Percentiles rank a stretch among this genome's conserved stretches.
phyloP scores from a whole-genome alignment of 2,113 vertebrate genomes.

The Elachura formosa region DNA sequence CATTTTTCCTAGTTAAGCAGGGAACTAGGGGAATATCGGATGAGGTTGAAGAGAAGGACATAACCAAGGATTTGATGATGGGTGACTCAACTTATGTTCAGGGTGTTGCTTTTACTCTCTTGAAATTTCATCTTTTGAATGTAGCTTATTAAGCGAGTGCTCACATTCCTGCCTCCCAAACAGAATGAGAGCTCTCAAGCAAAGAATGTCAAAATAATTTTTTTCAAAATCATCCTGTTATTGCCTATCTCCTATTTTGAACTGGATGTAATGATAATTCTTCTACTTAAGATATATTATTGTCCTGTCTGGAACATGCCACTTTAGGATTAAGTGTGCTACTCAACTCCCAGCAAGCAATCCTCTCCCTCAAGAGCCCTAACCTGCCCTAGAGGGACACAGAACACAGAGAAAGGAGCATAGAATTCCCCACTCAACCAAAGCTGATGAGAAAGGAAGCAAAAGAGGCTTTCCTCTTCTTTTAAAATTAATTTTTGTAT shows the following conservation, averaged over 20 bases:
- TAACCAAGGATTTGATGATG: neutral
- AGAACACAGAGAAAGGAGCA: neutral
- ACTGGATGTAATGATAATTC: neutral
- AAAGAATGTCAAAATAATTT: slow-evolving; percentile 23
- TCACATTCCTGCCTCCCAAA: slow-evolving; percentile 19
- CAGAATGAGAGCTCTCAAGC: slow-evolving; percentile 29
- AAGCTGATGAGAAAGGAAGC: neutral
- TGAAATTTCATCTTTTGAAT: slow-evolving; percentile 32
- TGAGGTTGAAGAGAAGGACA: neutral
- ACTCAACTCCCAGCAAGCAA: neutral
- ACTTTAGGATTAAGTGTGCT: neutral
- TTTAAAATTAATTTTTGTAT: neutral
- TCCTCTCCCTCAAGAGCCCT: neutral
- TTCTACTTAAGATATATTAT: slow-evolving; percentile 13
- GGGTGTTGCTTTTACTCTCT: neutral
- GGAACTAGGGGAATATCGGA: neutral
- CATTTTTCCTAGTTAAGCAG: neutral
- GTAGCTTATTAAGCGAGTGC: neutral
- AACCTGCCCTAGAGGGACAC: neutral
- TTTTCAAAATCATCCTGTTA: neutral
- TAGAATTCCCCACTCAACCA: neutral
- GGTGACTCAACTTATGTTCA: neutral
- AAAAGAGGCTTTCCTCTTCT: neutral
- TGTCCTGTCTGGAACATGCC: neutral
- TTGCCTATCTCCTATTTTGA: neutral